Base-by-base conservation (phyloP, 2,888 invertebrate genomes). In the Hirudinaria manillensis region DNA sequence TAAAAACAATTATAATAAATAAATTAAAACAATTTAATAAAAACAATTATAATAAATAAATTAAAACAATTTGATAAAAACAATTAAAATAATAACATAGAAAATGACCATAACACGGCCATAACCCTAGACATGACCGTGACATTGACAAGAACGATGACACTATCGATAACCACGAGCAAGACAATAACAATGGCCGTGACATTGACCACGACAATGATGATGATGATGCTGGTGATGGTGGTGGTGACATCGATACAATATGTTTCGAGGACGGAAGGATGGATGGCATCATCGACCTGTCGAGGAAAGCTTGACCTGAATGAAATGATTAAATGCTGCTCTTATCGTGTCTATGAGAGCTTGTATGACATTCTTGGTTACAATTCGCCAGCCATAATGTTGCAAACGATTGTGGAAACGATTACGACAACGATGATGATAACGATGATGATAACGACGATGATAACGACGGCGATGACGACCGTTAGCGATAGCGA, bases 211-310 rank as follows among this genome's bases (percentile, higher is more conserved):
- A 56, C 13, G 27, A 56, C 13, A 16, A 56, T 56, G 56, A 56
- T 56, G 56, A 56, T 56, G 56, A 56, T 56, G 56, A 56, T 56
- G 56, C 3, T 56, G 56, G 13, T 56, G 56, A 56, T 56, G 56
- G 13, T 56, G 56, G 13, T 56, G 56, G 10, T 36, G 36, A 36
- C 10, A 10, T 6, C 10, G 36, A 36, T 36, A 36, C 36, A 10
- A 6, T 10, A 45, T 16, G 16, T 7, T 45, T 45, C 45, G 45
- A 45, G 45, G 16, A 45, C 13, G 45, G 16, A 45, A 36, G 10
- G 45, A 45, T 7, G 45, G 16, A 45, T 45, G 45, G 45, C 45
- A 45, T 45, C 45, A 45, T 4, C 45, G 13, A 45, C 6, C 45
- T 45, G 45, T 1, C 16, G 45, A 45, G 13, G 45, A 45, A 45